Evolutionary conservation across 1,140 invertebrate genomes (phyloP).

Genomic region (Cydia pomonella): DNA sequence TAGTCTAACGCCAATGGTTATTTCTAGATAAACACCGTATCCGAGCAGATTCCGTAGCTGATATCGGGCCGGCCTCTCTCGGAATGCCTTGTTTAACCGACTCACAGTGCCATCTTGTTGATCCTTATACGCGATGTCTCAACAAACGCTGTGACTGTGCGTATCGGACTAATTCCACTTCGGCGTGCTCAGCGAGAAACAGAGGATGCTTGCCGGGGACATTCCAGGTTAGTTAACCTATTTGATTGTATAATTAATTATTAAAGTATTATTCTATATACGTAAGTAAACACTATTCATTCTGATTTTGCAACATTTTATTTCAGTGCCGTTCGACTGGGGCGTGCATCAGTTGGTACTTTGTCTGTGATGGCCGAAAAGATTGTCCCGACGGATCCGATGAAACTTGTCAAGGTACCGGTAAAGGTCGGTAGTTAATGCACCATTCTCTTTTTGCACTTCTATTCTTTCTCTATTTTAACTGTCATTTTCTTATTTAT

Average conservation of each 20-base stretch:
- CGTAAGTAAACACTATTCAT: too few species aligned
- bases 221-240: constrained; percentile 85
- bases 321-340: constrained; percentile 89
- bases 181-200: constrained; percentile 85
- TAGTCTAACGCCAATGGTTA: constrained; percentile 8
- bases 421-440: constrained; percentile 69
- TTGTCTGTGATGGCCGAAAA: constrained; percentile 94
- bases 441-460: constrained; percentile 61
- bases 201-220: constrained; percentile 91
- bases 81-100: constrained; percentile 88
- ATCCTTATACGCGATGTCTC: constrained; percentile 89
- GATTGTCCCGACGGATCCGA: constrained; percentile 93
- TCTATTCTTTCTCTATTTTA: constrained; percentile 19
- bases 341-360: constrained; percentile 94
- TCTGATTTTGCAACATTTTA: background rate
- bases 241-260: constrained; percentile 30
- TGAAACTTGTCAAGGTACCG: constrained; percentile 85
- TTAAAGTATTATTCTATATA: background rate
- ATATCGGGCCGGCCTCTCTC: constrained; percentile 85
- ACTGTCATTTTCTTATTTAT: constrained; percentile 28
- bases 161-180: constrained; percentile 77
- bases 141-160: constrained; percentile 90
- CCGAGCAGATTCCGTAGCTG: constrained; percentile 48
- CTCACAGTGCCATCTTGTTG: constrained; percentile 89
- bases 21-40: constrained; percentile 68